Evolutionary conservation across 2,797 vertebrate genomes (phyloP), one percentile per base, ranked within the genome.

Genomic region (Manis javanica): DNA sequence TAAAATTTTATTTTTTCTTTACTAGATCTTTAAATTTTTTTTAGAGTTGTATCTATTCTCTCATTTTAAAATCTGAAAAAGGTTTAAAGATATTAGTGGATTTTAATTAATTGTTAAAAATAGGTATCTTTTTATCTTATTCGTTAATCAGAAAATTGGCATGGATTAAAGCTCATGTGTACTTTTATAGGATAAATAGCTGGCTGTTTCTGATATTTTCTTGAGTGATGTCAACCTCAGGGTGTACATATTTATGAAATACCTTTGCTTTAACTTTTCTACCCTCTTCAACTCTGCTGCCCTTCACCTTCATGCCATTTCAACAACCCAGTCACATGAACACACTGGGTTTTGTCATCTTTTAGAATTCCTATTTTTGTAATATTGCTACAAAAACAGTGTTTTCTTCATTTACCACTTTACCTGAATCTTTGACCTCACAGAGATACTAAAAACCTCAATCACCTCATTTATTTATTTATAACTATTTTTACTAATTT

Each of bases 21-120:
- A 19, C 11, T 26, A 77, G 23, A 49, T 71, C 4, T 64, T 78
- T 39, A 81, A 31, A 34, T 75, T 74, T 49, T 42, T 37, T 5
- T 34, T 12, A 31, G 15, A 6, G 11, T 53, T 63, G 11, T 46
- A 77, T 21, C 13, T 5, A 31, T 57, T 21, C 16, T 91, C 42
- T 49, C 46, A 71, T 84, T 89, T 95, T 86, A 71, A 81, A 92
- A 77, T 85, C 7, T 94, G 63, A 68, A 81, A 77, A 39, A 64
- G 51, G 78, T 63, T 66, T 51, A 46, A 72, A 51, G 37, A 29
- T 69, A 63, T 68, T 77, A 46, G n/a, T 87, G 19, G 9, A 78
- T 64, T 79, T 75, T 79, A 64, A 37, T 79, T 8, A 69, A n/a
- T 42, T 72, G 46, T 86, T 95, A 39, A 57, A 85, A 64, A 87